phyloP scores from a whole-genome alignment of 30 jellyfish, hydroid and myxozoan species.

The Calvadosia cruxmelitensis region DNA sequence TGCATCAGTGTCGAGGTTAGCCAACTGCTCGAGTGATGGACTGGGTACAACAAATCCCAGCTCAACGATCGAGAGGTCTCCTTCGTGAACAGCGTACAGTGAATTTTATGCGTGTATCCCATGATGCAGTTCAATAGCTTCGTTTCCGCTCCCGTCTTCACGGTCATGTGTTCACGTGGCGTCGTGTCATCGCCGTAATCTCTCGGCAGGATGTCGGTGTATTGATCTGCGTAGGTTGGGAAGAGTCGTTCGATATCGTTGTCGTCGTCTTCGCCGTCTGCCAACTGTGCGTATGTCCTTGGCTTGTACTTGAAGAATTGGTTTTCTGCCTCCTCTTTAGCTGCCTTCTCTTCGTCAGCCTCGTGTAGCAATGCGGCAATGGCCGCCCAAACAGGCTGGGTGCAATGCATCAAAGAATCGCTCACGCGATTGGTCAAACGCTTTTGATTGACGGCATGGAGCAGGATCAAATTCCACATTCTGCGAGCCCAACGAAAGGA shows the following conservation, averaged over 20 bases:
- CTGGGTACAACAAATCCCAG: too few species aligned
- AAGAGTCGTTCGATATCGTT: constrained; percentile 17
- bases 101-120: too few species aligned
- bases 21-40: too few species aligned
- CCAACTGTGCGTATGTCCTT: constrained; percentile 31
- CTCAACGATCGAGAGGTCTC: too few species aligned
- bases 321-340: constrained; percentile 39
- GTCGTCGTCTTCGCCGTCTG: constrained; percentile 38
- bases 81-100: too few species aligned
- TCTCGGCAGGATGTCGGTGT: constrained; percentile 35
- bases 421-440: background rate
- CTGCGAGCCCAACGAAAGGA: too few species aligned
- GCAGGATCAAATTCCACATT: constrained; percentile 20
- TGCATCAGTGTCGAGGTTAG: too few species aligned
- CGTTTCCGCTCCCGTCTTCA: too few species aligned
- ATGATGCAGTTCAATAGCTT: too few species aligned
- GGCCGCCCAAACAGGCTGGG: constrained; percentile 2
- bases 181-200: constrained; percentile 40
- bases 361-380: constrained; percentile 22
- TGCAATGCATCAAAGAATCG: background rate
- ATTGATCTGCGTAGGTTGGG: constrained; percentile 57
- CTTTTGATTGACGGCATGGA: constrained; percentile 11
- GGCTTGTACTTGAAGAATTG: constrained; percentile 42
- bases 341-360: constrained; percentile 8
- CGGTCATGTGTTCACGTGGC: too few species aligned